Evolutionary conservation across 2,888 invertebrate species (phyloP).

Genomic region (Mythimna vitellina): DNA sequence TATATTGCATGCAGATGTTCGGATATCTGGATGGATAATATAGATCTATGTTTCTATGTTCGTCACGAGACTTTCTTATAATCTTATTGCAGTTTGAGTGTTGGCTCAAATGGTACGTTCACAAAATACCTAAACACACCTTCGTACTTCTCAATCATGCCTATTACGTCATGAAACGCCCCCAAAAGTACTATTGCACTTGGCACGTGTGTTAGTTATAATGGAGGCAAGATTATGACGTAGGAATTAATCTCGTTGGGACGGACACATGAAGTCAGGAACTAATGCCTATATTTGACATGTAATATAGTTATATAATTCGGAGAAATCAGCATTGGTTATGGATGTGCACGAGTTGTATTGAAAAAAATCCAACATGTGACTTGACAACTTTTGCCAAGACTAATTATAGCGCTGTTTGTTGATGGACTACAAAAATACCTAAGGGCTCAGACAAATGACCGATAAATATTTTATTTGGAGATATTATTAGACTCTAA

Average conservation of each 20-base stretch:
- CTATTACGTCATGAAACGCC: constrained; percentile 21
- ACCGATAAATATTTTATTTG: not conserved
- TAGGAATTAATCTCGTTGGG: not conserved
- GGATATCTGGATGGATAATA: no score
- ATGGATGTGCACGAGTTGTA: not conserved
- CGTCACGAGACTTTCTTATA: not conserved
- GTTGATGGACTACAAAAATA: constrained; percentile 27
- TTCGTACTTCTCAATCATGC: not conserved
- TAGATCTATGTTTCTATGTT: no score
- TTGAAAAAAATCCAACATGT: constrained; percentile 22
- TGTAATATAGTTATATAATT: constrained; percentile 11
- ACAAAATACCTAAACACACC: not conserved
- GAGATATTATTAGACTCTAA: not conserved
- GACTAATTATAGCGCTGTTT: constrained; percentile 28
- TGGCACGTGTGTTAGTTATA: constrained; percentile 4
- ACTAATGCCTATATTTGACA: not conserved
- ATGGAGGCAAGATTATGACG: not conserved
- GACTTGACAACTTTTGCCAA: constrained; percentile 33
- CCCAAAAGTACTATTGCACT: constrained; percentile 19
- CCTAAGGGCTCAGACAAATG: constrained; percentile 12
- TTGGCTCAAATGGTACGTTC: constrained; percentile 4
- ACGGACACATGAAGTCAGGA: not conserved
- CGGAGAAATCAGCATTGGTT: not conserved
- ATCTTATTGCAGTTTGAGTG: not conserved
- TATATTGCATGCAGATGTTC: not conserved